Evolutionary conservation across 2,113 vertebrate genomes (phyloP).

Genomic region (Micronycteris hirsuta): DNA sequence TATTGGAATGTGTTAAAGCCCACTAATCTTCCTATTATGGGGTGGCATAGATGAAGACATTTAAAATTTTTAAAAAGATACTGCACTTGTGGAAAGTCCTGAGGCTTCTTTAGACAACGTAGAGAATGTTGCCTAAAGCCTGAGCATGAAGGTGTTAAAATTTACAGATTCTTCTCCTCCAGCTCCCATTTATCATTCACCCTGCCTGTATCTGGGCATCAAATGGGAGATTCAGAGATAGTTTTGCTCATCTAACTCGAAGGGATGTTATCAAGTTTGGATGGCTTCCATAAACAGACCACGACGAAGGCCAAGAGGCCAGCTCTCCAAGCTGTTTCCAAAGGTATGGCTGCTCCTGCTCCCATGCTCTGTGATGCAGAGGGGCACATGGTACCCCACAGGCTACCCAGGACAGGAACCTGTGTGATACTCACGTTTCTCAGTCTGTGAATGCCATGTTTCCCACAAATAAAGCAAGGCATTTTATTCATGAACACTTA

Average conservation of each 20-base stretch:
- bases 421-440: not conserved
- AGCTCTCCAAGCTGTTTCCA: not conserved
- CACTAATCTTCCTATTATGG: constrained; percentile 57
- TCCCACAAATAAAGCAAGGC: not conserved
- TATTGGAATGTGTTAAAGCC: constrained; percentile 53
- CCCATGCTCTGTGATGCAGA: not conserved
- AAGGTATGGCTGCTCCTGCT: not conserved
- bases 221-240: not conserved
- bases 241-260: not conserved
- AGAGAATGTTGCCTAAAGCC: not conserved
- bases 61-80: constrained; percentile 2
- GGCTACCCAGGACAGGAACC: not conserved
- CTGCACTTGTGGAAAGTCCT: not conserved
- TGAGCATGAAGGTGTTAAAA: not conserved
- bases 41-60: constrained; percentile 35
- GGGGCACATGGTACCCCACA: not conserved
- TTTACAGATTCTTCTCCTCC: not conserved
- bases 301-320: not conserved
- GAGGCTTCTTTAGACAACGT: not conserved
- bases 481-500: not conserved
- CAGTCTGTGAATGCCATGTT: not conserved
- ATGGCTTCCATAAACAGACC: not conserved
- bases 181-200: not conserved
- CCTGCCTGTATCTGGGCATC: not conserved
- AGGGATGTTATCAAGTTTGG: not conserved